Percentiles rank a stretch among this genome's conserved stretches.
Conservation (phyloP, 2,797 vertebrate species). For the Salmo trutta region DNA sequence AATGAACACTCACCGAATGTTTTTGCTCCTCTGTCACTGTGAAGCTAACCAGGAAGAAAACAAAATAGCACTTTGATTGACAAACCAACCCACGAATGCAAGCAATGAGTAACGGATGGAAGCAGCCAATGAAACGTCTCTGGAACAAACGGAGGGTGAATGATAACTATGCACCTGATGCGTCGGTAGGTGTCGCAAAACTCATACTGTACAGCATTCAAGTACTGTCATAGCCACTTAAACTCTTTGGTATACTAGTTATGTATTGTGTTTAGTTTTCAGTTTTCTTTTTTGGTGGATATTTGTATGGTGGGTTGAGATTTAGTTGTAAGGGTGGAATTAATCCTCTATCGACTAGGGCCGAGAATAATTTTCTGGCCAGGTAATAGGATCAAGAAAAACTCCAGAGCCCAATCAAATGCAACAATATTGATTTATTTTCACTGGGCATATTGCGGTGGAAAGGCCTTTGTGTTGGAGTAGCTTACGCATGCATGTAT, state of each 20-base stretch:
- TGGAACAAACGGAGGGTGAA: neutral
- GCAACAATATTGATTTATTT: neutral
- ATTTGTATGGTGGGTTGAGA: too few relatives aligned
- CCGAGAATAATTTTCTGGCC: too few relatives aligned
- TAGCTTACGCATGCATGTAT: neutral
- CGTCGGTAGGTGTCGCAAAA: neutral
- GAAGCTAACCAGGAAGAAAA: slow-evolving; percentile 23
- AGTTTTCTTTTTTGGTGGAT: too few relatives aligned
- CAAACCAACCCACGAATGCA: neutral
- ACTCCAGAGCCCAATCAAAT: neutral
- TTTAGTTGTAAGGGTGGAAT: too few relatives aligned
- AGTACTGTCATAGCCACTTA: too few relatives aligned
- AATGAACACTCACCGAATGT: slow-evolving; percentile 15
- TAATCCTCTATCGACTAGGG: too few relatives aligned
- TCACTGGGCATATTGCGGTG: neutral
- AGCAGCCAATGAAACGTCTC: slow-evolving; percentile 19
- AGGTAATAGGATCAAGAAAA: too few relatives aligned
- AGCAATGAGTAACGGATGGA: neutral
- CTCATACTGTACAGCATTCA: neutral
- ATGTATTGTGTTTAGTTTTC: too few relatives aligned
- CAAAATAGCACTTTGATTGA: slow-evolving; percentile 21
- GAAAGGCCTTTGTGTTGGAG: neutral
- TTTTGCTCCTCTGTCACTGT: slow-evolving; percentile 1
- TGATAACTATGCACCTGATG: neutral
- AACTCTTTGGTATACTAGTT: too few relatives aligned